A percentile compares a stretch with the other conserved stretches of the same genome.
Evolutionary conservation across 2,888 invertebrate species (phyloP).

Genomic region (Nipponacmea schrenckii): DNA sequence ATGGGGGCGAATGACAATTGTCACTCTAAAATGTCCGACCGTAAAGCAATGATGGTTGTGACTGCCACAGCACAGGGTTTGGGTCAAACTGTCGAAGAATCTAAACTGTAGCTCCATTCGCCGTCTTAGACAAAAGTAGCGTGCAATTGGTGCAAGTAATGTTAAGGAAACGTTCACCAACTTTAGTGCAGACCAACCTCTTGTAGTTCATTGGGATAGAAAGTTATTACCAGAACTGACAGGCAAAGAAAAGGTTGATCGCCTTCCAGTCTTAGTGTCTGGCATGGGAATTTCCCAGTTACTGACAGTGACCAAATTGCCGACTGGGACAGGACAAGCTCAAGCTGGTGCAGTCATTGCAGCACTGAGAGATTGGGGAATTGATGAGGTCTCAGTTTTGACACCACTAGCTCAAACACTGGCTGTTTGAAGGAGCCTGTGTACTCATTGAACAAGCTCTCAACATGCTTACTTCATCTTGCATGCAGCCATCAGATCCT

Average conservation of each 20-base stretch:
- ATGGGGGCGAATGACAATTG: background rate
- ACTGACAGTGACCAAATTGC: background rate
- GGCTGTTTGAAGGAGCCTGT: constrained; percentile 1
- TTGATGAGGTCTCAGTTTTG: background rate
- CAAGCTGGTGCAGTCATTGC: background rate
- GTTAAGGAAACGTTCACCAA: background rate
- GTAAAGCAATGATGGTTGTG: constrained; percentile 6
- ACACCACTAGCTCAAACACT: background rate
- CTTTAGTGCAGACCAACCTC: background rate
- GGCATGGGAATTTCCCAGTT: constrained; percentile 5
- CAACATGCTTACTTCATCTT: background rate
- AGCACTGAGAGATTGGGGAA: background rate
- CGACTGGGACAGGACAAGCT: background rate
- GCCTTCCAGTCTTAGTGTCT: constrained; percentile 6
- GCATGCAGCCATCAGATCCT: constrained; percentile 7
- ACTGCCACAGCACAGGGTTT: constrained; percentile 6
- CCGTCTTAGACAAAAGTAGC: constrained; percentile 1
- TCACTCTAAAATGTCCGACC: background rate
- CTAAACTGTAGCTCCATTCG: background rate
- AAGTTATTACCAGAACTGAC: background rate
- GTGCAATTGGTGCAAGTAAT: background rate
- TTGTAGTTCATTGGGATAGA: constrained; percentile 12
- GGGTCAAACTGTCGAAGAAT: background rate
- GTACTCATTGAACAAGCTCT: constrained; percentile 1
- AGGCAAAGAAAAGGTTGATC: constrained; percentile 1